These are phyloP conservation scores for Charaxes varanes DNA, from an alignment of 1,140 invertebrate species.

Conservation along the genomic window DNA sequence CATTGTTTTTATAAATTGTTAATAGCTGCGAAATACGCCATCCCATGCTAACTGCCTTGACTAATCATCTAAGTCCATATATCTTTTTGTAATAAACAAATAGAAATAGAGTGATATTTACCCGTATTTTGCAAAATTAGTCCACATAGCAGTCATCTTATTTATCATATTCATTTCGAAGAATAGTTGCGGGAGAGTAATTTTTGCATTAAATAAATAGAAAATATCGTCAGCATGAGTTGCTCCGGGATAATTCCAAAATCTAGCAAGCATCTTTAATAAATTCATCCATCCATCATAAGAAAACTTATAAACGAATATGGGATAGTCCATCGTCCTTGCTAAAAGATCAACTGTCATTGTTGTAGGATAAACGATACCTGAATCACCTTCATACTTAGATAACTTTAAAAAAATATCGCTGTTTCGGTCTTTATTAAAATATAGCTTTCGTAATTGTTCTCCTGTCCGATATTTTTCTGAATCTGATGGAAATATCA, in stretches of 20 bases:
- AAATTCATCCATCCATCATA: slow-evolving; percentile 47
- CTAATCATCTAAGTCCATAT: not conserved
- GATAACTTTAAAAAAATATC: slow-evolving; percentile 34
- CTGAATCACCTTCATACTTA: slow-evolving; percentile 41
- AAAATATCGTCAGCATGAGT: slow-evolving; percentile 58
- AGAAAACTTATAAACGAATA: slow-evolving; percentile 39
- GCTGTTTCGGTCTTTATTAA: slow-evolving; percentile 27
- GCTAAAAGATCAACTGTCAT: slow-evolving; percentile 35
- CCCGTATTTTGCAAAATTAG: slow-evolving; percentile 54
- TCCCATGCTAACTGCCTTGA: no score
- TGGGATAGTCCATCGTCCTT: slow-evolving; percentile 28
- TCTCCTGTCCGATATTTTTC: slow-evolving; percentile 30
- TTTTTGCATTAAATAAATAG: slow-evolving; percentile 48
- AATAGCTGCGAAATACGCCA: no score
- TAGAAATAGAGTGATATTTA: slow-evolving; percentile 21
- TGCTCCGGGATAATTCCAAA: slow-evolving; percentile 31
- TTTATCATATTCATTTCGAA: slow-evolving; percentile 35
- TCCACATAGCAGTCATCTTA: slow-evolving; percentile 48
- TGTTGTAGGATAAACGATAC: slow-evolving; percentile 41
- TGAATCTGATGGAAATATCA: slow-evolving; percentile 29
- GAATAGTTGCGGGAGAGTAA: slow-evolving; percentile 25
- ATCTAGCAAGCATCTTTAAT: slow-evolving; percentile 33
- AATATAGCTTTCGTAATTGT: slow-evolving; percentile 35
- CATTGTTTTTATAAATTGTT: no score
- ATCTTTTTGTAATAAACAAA: not conserved